Conservation (phyloP, 2,888 invertebrate species). For the Eledone cirrhosa region DNA sequence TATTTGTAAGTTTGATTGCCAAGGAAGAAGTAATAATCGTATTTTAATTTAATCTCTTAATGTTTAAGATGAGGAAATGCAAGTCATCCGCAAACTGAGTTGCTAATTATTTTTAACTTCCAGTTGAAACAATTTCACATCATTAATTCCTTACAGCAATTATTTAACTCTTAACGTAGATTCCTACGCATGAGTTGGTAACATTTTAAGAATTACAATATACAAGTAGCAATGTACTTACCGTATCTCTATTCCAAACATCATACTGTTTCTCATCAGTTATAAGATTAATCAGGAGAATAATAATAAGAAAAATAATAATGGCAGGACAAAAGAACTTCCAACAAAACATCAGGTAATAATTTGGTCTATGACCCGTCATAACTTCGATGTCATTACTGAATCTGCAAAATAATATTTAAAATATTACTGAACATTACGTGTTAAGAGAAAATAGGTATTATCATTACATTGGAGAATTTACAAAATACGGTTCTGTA, state of each 20-base stretch:
- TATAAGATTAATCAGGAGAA: slow-evolving; percentile 38
- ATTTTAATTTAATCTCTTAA: too few species aligned
- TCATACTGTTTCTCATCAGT: slow-evolving; percentile 38
- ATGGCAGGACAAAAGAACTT: slow-evolving; percentile 40
- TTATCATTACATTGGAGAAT: neutral
- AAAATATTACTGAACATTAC: too few species aligned
- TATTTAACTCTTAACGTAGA: too few species aligned
- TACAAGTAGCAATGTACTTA: slow-evolving; percentile 30
- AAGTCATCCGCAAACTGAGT: too few species aligned
- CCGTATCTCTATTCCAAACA: slow-evolving; percentile 38
- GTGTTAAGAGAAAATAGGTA: neutral
- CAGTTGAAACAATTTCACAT: too few species aligned
- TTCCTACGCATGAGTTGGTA: too few species aligned
- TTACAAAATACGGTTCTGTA: neutral
- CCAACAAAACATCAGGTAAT: slow-evolving; percentile 44
- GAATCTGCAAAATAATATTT: slow-evolving; percentile 34
- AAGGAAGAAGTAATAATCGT: too few species aligned
- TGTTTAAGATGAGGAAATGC: too few species aligned
- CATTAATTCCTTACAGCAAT: too few species aligned
- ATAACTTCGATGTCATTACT: slow-evolving; percentile 45
- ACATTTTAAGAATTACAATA: too few species aligned
- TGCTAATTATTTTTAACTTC: too few species aligned
- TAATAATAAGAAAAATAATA: slow-evolving; percentile 40
- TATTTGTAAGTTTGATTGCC: too few species aligned
- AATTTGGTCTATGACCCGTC: slow-evolving; percentile 43